A percentile compares a stretch with the other conserved stretches of the same genome.
phyloP scores from a whole-genome alignment of 30 jellyfish, hydroid and myxozoan species.

The Haliclystus octoradiatus region DNA sequence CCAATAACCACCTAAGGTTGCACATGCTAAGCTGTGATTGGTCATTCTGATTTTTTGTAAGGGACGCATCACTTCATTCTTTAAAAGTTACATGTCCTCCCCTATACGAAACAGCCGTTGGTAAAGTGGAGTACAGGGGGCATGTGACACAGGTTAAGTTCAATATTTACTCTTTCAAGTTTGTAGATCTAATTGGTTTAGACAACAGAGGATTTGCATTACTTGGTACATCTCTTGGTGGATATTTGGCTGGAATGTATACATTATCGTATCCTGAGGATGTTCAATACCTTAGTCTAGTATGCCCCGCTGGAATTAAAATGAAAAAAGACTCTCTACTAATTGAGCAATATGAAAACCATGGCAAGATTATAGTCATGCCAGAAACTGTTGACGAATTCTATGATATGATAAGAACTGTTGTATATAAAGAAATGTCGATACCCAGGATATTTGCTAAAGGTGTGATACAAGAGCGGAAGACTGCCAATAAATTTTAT shows the following conservation, averaged over 20 bases:
- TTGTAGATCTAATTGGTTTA: conserved; percentile 56
- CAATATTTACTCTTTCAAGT: too few relatives aligned
- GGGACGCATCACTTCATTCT: too few relatives aligned
- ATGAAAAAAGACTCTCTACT: conserved; percentile 19
- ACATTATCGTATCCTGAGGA: conserved; percentile 33
- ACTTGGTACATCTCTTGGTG: conserved; percentile 65
- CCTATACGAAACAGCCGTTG: too few relatives aligned
- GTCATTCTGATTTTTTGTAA: too few relatives aligned
- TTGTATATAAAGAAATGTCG: conserved; percentile 33
- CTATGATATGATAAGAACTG: conserved; percentile 26
- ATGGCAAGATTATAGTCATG: conserved; percentile 23
- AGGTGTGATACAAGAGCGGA: conserved; percentile 47
- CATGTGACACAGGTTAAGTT: too few relatives aligned
- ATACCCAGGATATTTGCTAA: conserved; percentile 33
- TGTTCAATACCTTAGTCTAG: conserved; percentile 18
- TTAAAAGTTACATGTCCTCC: too few relatives aligned
- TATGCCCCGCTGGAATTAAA: conserved; percentile 59
- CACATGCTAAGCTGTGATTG: too few relatives aligned
- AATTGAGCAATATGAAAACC: conserved; percentile 13
- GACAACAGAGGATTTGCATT: conserved; percentile 32
- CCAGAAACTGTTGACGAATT: conserved; percentile 51
- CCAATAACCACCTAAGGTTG: too few relatives aligned
- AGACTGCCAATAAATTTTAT: conserved; percentile 28
- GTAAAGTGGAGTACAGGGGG: too few relatives aligned
- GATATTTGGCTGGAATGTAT: conserved; percentile 50